These are phyloP conservation scores for Pyrrhura leucotis DNA, from an alignment of 2,797 vertebrate species.

Conservation along the genomic window DNA sequence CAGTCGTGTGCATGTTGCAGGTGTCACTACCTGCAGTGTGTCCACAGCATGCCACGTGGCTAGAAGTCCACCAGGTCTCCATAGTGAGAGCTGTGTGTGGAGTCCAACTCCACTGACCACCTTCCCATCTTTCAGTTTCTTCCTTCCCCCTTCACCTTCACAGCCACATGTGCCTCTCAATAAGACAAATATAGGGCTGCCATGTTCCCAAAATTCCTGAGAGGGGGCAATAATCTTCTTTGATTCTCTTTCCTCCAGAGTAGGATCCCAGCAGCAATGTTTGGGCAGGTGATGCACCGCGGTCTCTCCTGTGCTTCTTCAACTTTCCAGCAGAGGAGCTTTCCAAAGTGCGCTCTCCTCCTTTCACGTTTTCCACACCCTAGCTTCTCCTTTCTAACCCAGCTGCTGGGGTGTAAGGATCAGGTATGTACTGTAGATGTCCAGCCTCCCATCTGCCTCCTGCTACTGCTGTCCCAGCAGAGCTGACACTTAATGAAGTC, in stretches of 20 bases:
- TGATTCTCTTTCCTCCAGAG: background rate
- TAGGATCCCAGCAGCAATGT: background rate
- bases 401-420: background rate
- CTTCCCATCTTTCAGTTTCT: background rate
- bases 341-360: background rate
- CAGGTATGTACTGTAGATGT: background rate
- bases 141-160: background rate
- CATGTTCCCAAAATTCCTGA: background rate
- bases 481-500: background rate
- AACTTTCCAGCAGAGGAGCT: background rate
- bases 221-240: background rate
- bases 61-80: background rate
- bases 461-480: background rate
- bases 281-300: background rate
- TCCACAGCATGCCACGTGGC: fast-evolving
- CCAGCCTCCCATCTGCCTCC: background rate
- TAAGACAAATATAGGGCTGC: background rate
- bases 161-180: background rate
- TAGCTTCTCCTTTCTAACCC: background rate
- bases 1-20: background rate
- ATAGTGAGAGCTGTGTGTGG: background rate
- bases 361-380: background rate
- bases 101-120: background rate
- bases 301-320: background rate
- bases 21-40: background rate